These are phyloP conservation scores for Paraescarpia echinospica DNA, from an alignment of 1,140 invertebrate genomes.

Conservation along the genomic window DNA sequence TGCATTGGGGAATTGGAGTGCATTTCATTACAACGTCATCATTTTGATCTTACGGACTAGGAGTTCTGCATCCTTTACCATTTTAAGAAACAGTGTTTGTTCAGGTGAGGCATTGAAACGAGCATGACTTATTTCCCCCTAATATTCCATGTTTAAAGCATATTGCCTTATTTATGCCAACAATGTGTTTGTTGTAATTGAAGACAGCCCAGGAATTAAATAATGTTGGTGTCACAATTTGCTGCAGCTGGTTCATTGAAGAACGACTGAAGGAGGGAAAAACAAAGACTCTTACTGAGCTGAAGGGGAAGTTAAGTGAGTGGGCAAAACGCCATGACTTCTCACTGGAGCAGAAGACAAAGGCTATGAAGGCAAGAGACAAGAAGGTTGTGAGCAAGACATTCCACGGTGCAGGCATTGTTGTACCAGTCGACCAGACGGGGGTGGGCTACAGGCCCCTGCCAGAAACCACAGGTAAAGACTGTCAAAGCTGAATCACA, in stretches of 20 bases:
- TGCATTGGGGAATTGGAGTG: no score
- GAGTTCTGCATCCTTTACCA: no score
- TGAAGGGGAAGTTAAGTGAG: slow-evolving; percentile 67
- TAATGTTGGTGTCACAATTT: neutral
- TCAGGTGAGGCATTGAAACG: no score
- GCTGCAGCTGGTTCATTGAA: slow-evolving; percentile 38
- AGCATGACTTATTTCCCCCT: no score
- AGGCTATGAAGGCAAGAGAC: slow-evolving; percentile 67
- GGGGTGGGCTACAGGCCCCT: slow-evolving; percentile 77
- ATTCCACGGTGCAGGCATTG: slow-evolving; percentile 84
- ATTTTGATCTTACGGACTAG: no score
- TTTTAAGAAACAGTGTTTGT: no score
- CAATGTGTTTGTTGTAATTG: neutral
- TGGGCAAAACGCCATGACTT: slow-evolving; percentile 70
- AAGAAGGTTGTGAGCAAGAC: slow-evolving; percentile 73
- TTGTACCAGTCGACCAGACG: slow-evolving; percentile 78
- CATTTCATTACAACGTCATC: no score
- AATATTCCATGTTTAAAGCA: no score
- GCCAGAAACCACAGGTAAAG: slow-evolving; percentile 71
- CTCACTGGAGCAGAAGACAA: slow-evolving; percentile 65
- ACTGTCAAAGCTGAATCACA: slow-evolving; percentile 30
- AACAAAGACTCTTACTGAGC: slow-evolving; percentile 58
- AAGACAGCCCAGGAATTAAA: neutral
- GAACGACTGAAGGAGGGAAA: slow-evolving; percentile 40
- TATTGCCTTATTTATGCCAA: neutral